A percentile compares a stretch with the other conserved stretches of the same genome.
These are phyloP conservation scores for Cladorhizidae sp. DNA, from an alignment of 37 sponge, comb jelly and placozoan genomes.

Conservation along the genomic window DNA sequence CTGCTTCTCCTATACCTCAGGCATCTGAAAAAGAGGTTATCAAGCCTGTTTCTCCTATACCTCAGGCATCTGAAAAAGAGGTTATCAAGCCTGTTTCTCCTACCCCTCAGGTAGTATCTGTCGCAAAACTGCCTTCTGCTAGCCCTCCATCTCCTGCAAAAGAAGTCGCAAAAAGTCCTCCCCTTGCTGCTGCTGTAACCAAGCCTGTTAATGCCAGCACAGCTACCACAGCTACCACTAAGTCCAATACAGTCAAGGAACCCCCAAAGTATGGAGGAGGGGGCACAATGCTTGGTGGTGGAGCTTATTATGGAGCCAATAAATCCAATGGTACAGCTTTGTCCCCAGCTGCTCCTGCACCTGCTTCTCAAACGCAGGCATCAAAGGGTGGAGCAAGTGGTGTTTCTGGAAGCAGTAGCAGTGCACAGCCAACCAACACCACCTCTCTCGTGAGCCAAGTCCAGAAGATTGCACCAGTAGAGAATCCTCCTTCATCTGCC, in stretches of 20 bases:
- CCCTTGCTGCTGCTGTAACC: neutral
- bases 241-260: neutral
- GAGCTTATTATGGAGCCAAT: neutral
- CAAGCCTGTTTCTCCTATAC: neutral
- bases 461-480: neutral
- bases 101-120: neutral
- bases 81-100: neutral
- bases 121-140: no score
- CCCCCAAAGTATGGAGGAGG: conserved; percentile 13
- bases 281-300: neutral
- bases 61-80: neutral
- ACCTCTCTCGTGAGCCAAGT: neutral
- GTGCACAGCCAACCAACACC: conserved; percentile 4
- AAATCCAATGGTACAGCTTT: neutral
- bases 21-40: neutral
- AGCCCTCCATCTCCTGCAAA: no score
- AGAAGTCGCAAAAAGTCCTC: no score
- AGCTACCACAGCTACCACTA: neutral
- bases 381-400: neutral
- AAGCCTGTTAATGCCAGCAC: neutral
- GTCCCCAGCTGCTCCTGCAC: neutral
- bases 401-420: neutral
- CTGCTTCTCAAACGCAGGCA: neutral
- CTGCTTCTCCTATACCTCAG: neutral
- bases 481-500: conserved; percentile 20